Evolutionary conservation across 2,797 vertebrate genomes (phyloP).

Genomic region (Sebastes matsubarae): DNA sequence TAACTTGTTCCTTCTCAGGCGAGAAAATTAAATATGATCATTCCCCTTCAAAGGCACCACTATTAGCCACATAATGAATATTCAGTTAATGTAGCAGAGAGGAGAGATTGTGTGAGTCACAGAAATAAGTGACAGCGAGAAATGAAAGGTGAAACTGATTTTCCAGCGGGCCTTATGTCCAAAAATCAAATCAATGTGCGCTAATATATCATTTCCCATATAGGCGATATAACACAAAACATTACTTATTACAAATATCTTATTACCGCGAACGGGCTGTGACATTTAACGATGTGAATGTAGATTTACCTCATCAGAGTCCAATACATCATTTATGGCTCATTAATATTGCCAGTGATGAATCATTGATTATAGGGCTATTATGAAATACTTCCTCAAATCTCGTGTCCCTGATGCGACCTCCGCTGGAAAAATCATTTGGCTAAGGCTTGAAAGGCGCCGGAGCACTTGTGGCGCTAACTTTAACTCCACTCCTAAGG

Average conservation of each 20-base stretch:
- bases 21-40: conserved; percentile 78
- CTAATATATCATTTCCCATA: conserved; percentile 11
- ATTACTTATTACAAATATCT: conserved; percentile 64
- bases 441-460: conserved; percentile 47
- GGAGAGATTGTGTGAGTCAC: conserved; percentile 40
- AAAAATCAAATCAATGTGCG: conserved; percentile 19
- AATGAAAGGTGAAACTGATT: conserved; percentile 56
- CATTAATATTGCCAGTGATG: conserved; percentile 74
- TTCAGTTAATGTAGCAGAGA: conserved; percentile 75
- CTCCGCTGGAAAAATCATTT: conserved; percentile 62
- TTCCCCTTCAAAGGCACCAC: conserved; percentile 78
- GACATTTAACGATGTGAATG: conserved; percentile 69
- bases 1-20: conserved; percentile 63
- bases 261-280: conserved; percentile 61
- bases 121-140: conserved; percentile 55
- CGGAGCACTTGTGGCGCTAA: conserved; percentile 59
- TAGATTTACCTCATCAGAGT: conserved; percentile 71
- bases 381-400: conserved; percentile 77
- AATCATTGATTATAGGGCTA: conserved; percentile 75
- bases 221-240: conserved; percentile 50
- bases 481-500: conserved; percentile 65
- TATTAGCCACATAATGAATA: conserved; percentile 80
- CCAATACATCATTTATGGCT: conserved; percentile 74
- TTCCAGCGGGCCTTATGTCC: conserved; percentile 9
- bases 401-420: conserved; percentile 60